These are phyloP conservation scores for Mechanitis mazaeus DNA, from an alignment of 2,888 invertebrate genomes.

Conservation along the genomic window DNA sequence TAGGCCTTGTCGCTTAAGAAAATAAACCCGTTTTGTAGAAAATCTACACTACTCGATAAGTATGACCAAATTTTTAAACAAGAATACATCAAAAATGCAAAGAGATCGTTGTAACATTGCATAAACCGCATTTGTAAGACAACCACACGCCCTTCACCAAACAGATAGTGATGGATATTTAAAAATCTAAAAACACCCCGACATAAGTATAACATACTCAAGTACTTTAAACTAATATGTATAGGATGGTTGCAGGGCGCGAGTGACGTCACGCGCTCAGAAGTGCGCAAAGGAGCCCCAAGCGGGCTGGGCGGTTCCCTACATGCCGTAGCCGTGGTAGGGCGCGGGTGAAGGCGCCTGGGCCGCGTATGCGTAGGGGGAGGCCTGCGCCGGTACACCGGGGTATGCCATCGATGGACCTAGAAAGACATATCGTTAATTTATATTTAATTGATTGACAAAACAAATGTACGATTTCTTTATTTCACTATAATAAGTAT, in stretches of 20 bases:
- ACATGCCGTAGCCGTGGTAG: constrained; percentile 77
- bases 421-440: constrained; percentile 30
- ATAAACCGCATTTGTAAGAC: constrained; percentile 10
- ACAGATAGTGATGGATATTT: background rate
- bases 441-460: no score
- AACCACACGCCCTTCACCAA: constrained; percentile 1
- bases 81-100: constrained; percentile 37
- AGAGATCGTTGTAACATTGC: constrained; percentile 30
- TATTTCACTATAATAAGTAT: no score
- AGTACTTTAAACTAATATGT: no score
- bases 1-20: constrained; percentile 29
- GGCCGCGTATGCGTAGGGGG: constrained; percentile 73
- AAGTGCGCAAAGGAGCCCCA: constrained; percentile 41
- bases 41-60: constrained; percentile 23
- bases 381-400: constrained; percentile 60
- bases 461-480: no score
- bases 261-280: constrained; percentile 31
- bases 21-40: constrained; percentile 24
- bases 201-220: no score
- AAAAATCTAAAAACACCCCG: no score
- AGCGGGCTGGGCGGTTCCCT: constrained; percentile 44
- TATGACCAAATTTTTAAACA: constrained; percentile 12
- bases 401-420: constrained; percentile 73
- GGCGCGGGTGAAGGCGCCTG: constrained; percentile 73
- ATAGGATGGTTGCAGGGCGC: background rate